phyloP scores from a whole-genome alignment of 2,113 vertebrate genomes.

The Thomomys bottae region DNA sequence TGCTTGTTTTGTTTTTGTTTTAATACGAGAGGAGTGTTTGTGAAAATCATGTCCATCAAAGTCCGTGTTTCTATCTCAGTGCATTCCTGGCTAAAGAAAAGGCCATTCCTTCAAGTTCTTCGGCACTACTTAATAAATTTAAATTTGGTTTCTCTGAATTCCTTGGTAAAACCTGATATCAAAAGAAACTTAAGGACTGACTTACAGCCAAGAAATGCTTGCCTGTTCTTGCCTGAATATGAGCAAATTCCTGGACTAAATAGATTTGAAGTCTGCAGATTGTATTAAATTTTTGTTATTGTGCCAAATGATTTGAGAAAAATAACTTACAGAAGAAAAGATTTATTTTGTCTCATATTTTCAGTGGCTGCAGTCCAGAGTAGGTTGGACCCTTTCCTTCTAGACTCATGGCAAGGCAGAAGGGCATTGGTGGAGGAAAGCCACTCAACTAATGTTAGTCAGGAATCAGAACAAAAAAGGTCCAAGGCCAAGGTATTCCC shows the following conservation, averaged over 20 bases:
- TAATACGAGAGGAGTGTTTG: background rate
- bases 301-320: background rate
- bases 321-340: no score
- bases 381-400: background rate
- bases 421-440: background rate
- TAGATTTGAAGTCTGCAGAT: background rate
- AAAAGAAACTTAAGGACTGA: slow-evolving; percentile 54
- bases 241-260: background rate
- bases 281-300: background rate
- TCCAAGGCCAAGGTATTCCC: background rate
- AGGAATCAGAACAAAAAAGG: background rate
- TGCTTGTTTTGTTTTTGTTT: no score
- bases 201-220: no score
- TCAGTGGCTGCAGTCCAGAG: background rate
- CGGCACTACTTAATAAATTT: no score
- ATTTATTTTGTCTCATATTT: no score
- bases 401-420: no score
- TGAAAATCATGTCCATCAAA: background rate
- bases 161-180: slow-evolving; percentile 23
- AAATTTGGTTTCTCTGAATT: background rate
- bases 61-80: slow-evolving; percentile 33
- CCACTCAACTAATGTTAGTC: background rate
- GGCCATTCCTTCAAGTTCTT: slow-evolving; percentile 34
- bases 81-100: slow-evolving; percentile 51
- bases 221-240: background rate